Evolutionary conservation across 1,140 invertebrate species (phyloP), one percentile per base, ranked within the genome.

Genomic region (Glomeris maerens): DNA sequence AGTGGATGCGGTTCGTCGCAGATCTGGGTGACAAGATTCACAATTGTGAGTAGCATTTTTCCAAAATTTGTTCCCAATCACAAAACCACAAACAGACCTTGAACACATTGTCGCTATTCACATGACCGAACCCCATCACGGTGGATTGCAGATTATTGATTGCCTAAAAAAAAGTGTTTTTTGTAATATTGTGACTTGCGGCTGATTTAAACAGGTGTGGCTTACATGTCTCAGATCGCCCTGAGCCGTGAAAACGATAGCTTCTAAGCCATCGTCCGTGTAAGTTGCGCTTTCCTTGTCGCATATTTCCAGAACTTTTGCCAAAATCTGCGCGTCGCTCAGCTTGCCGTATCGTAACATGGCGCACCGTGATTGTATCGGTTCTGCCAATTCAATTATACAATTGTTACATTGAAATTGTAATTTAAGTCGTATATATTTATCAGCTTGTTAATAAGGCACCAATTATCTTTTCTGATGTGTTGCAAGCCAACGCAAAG

Each of bases 1-100:
- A 95, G 72, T 4, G 96, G 96, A 75, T 98, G 93, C 0, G 96
- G 95, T 66, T 99, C 94, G 71, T 99, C 96, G 66, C 96, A 99
- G 14, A 99, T 93, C 73, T 77, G 52, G 14, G 50, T 56, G 44
- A 50, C 52, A 22, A 54, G 17, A 45, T 26, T 17, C 48, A 38
- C 20, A 38, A 36, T 40, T 39, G 55, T 2, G 38, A 36, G n/a
- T 4, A 26, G 13, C 5, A 46, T 21, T 27, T 50, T 7, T 50
- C 21, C 10, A 10, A 44, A 10, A n/a, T 10, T 44, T 44, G 10
- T 44, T 26, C 23, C 21, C 27, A 54, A 50, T 27, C 20, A 50
- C 7, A 4, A 36, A 3, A 50, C 44, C 28, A 28, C 27, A 41
- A 47, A 49, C 49, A 58, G 63, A 76, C 76, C 75, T 98, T 98